These are phyloP conservation scores for Mergus octosetaceus DNA, from an alignment of 2,797 vertebrate species.

Conservation along the genomic window DNA sequence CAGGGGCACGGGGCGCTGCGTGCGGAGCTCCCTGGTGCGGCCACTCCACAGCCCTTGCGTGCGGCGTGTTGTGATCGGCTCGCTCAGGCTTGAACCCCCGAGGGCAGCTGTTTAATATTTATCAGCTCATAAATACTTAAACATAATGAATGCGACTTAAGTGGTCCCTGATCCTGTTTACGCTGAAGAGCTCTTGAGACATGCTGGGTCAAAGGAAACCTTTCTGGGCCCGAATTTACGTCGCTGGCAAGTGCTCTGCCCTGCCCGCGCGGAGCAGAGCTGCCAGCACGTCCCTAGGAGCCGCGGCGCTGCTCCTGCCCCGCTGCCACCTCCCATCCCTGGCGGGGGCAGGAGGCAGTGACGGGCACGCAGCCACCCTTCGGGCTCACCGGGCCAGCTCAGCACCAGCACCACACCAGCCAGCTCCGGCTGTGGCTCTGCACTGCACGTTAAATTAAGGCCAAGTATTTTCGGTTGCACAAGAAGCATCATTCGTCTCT, in stretches of 20 bases:
- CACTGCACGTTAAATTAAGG: fast-evolving
- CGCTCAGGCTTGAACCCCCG: not conserved
- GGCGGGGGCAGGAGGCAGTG: fast-evolving
- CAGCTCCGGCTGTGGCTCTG: fast-evolving
- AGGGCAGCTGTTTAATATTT: slow-evolving; percentile 38
- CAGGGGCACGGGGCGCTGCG: not conserved
- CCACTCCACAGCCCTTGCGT: fast-evolving
- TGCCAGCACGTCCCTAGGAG: no score
- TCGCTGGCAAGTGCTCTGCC: fast-evolving
- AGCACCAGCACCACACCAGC: fast-evolving
- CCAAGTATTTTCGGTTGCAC: not conserved
- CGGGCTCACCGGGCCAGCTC: not conserved
- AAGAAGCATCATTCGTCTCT: not conserved
- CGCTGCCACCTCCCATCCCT: not conserved
- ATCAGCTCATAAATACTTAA: slow-evolving; percentile 49
- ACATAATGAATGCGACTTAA: not conserved
- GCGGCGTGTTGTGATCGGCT: not conserved
- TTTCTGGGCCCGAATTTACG: not conserved
- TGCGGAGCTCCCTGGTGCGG: not conserved
- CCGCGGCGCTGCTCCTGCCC: fast-evolving
- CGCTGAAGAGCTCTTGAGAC: not conserved
- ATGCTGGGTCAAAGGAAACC: not conserved
- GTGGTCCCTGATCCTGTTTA: not conserved
- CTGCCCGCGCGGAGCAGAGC: fast-evolving
- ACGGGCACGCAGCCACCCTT: not conserved